Evolutionary conservation across 1,140 invertebrate genomes (phyloP), one percentile per base, ranked within the genome.

Genomic region (Leptinotarsa defecta): DNA sequence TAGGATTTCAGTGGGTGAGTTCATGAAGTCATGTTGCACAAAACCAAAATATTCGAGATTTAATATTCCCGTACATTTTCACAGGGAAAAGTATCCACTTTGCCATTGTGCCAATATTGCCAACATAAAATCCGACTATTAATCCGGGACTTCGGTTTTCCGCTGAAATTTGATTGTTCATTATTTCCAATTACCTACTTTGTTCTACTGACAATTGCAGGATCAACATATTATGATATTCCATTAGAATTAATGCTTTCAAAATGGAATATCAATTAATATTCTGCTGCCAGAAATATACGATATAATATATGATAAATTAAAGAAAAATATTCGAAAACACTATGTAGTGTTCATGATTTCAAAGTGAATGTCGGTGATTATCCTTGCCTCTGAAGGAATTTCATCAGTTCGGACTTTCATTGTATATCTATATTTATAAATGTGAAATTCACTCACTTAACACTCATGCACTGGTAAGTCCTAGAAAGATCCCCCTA

Each of bases 171-270:
- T 57, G 4, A 57, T 57, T 57, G 52, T 57, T 57, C 52, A 57
- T 57, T 57, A 57, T 57, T 57, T 57, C 52, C 52, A 57, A 57
- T 57, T 57, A 57, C 52, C 52, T 57, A 57, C 17, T 57, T 15
- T 19, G 17, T 57, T 15, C 52, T 15, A 57, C 52, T 57, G 52
- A 57, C 52, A 57, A 57, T 57, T 8, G 52, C 52, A 15, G 52
- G 17, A 57, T 57, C 52, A 13, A 57, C 52, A 57, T 57, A 57
- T n/a, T 57, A 57, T 19, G 52, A 57, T 57, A 57, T 57, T 57
- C 13, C 52, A 57, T 57, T 57, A 57, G 52, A 57, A 15, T n/a
- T 57, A 57, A 57, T 57, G 52, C 52, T n/a, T 57, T 57, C 52
- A 17, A 57, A 17, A 19, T n/a, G 52, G 52, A 57, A 57, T 57